A percentile compares a stretch with the other conserved stretches of the same genome.
Evolutionary conservation across 1,140 invertebrate genomes (phyloP).

Genomic region (Trachymyrmex cornetzi): DNA sequence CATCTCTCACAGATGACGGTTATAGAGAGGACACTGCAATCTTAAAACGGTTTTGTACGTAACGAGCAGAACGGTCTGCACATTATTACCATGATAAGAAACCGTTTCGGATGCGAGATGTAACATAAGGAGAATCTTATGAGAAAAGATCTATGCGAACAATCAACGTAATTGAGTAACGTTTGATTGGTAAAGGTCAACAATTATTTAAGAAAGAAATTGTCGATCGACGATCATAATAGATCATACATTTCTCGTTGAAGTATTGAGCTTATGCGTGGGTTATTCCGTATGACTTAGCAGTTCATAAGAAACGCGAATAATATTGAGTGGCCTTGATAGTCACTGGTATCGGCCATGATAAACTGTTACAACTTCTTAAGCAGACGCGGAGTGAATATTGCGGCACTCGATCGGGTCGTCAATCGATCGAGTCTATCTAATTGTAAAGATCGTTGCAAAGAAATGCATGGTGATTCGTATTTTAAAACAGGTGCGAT

Average conservation of each 20-base stretch:
- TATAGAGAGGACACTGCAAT: background rate
- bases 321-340: conserved; percentile 84
- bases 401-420: conserved; percentile 24
- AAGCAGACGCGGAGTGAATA: conserved; percentile 59
- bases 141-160: background rate
- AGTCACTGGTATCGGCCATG: conserved; percentile 58
- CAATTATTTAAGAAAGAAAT: conserved; percentile 9
- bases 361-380: conserved; percentile 48
- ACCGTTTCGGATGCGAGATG: conserved; percentile 42
- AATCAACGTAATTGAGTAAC: background rate
- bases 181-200: background rate
- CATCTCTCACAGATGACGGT: conserved; percentile 23
- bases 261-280: conserved; percentile 14
- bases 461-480: background rate
- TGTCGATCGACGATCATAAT: conserved; percentile 1
- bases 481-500: background rate
- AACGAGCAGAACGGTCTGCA: conserved; percentile 54
- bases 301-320: conserved; percentile 76
- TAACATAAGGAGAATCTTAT: background rate
- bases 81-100: conserved; percentile 45
- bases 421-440: conserved; percentile 55
- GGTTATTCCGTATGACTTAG: conserved; percentile 52
- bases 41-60: conserved; percentile 23
- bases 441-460: conserved; percentile 33
- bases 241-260: background rate